Base-by-base conservation (phyloP, 2,797 vertebrate genomes). In the Pseudochaenichthys georgianus region DNA sequence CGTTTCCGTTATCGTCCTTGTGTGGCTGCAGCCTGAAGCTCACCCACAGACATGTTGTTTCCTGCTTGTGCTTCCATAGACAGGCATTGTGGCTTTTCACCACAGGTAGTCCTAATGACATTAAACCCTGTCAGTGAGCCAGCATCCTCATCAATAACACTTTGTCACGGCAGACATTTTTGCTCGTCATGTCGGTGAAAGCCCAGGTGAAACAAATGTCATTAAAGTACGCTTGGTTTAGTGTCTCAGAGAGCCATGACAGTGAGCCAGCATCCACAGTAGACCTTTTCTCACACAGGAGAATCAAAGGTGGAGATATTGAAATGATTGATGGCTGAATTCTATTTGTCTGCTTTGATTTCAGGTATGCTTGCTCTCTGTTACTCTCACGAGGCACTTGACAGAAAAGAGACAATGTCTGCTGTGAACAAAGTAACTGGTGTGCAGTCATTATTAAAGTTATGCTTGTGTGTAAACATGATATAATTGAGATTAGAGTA, bases 71-170 rank as follows among this genome's bases (percentile, higher is more conserved):
- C 3, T 5, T 63, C 50, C 42, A 9, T 9, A 43, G 1, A 17
- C 19, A 42, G 13, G 21, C 17, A 13, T 13, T 42, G 19, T 10
- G 41, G 23, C 55, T 68, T 19, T 9, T 42, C 19, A 50, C 19
- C 21, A 13, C 50, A 34, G 64, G 43, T 48, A 31, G 19, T 31
- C 21, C 62, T 54, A 43, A 61, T 66, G 55, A 42, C 55, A 48
- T 64, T 69, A 70, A 74, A 55, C 21, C 6, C 50, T 41, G 57
- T 42, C 52, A 38, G 2, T 38, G 52, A 64, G 67, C 54, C 61
- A 38, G 54, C 66, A 12, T 45, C 19, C 51, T 3, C 23, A 23
- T 42, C 23, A 7, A 4, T 3, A 50, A 9, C 50, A 17, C 45
- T 69, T 69, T 43, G 38, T 63, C 45, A 51, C 15, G 4, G 23